Evolutionary conservation across 1,140 invertebrate species (phyloP), one percentile per base, ranked within the genome.

Genomic region (Ganaspis sp.): DNA sequence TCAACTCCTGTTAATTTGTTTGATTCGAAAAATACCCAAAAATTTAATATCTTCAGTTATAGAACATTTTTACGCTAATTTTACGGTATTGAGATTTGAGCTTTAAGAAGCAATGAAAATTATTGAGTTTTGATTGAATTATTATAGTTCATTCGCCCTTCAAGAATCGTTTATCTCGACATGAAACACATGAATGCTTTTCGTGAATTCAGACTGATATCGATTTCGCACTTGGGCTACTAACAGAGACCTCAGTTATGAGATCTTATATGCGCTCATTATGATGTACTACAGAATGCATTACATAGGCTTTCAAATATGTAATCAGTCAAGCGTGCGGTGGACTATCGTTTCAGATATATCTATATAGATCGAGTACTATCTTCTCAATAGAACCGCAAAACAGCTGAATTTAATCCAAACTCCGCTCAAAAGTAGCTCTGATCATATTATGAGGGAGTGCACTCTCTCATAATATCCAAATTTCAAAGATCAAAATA

Each of bases 251-350:
- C 23, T 29, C 23, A 64, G 54, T 64, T 64, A 64, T 29, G 23
- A 34, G 54, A 29, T 64, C 11, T 15, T 64, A 64, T 26, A 21
- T 15, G 54, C 23, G 17, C 54, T 64, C 54, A 64, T 64, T 64
- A 64, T 64, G 29, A 34, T 34, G 54, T 64, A 26, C 23, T 64
- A 29, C 54, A 34, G 54, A 64, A 64, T 29, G 54, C 21, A 64
- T 58, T 58, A 64, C 29, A 34, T 34, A 64, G 54, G 23, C 21
- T 12, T 64, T 64, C 54, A 64, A 64, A 64, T 64, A 64, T 64
- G 26, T 29, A 64, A n/a, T 64, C 23, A 64, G 21, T 64, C 11
- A 64, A 64, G 23, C 23, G 12, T 29, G 15, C 23, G 0, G 54
- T 29, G 23, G 21, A 29, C 23, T 34, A 64, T 64, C 26, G n/a